Base-by-base conservation (phyloP, 2,888 invertebrate species). In the Syritta pipiens region DNA sequence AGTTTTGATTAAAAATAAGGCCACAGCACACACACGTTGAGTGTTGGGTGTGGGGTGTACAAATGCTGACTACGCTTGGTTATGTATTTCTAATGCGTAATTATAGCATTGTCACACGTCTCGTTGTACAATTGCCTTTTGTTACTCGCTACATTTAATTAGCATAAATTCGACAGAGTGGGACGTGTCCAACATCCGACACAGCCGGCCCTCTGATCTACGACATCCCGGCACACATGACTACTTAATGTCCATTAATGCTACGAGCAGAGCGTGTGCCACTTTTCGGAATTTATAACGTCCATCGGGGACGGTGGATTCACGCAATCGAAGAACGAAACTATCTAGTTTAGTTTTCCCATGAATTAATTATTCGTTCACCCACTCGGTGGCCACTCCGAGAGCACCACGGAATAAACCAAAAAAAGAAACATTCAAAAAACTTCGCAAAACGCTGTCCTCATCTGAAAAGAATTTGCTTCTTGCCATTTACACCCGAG, bases 161-260 rank as follows among this genome's bases (percentile, higher is more conserved):
- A 68, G 42, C 57, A 68, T 68, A 68, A 30, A 59, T 49, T 68
- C 40, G 59, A 32, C 49, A 42, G 40, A n/a, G 17, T 30, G 35
- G 26, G 30, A 42, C 49, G 24, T 57, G 48, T 44, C 42, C 6
- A 49, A 28, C 49, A 17, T 7, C 30, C 49, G 10, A 24, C 42
- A 40, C 40, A 40, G n/a, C 24, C n/a, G 19, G 6, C 3, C 26
- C 9, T 5, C 22, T 37, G 17, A 40, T 40, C 48, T 37, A n/a
- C 10, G 2, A 26, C 9, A 6, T 26, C 30, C 19, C 10, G 7
- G n/a, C n/a, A n/a, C 10, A 9, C 24, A 55, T 40, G 37, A 20
- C 12, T 6, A 14, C 12, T 46, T 26, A 26, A 51, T 46, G 24
- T 44, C 44, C 32, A 24, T 3, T 48, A 49, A 49, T 48, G 7